phyloP scores from a whole-genome alignment of 2,888 invertebrate genomes.

The Cartodere bifasciata region DNA sequence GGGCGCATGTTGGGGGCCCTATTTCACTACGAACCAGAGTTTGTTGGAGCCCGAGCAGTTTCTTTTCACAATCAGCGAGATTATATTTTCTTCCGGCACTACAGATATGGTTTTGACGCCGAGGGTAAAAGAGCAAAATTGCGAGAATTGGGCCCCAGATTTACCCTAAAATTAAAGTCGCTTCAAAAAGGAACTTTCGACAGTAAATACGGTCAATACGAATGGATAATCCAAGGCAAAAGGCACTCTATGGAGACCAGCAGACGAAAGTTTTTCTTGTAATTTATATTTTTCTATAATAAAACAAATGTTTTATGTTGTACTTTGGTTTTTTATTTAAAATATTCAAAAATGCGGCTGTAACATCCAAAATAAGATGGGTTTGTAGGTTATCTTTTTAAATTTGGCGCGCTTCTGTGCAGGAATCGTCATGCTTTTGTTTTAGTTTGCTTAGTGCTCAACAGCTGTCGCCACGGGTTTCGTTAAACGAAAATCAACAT shows the following conservation, averaged over 20 bases:
- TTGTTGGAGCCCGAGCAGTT: constrained; percentile 81
- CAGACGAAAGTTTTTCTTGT: constrained; percentile 85
- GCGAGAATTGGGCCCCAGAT: constrained; percentile 92
- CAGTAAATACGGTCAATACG: constrained; percentile 91
- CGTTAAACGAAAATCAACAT: constrained; percentile 23
- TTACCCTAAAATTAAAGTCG: constrained; percentile 84
- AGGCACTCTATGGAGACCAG: constrained; percentile 91
- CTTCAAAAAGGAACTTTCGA: constrained; percentile 96
- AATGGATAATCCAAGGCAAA: constrained; percentile 86
- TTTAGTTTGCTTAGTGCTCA: too few relatives aligned
- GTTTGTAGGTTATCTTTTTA: too few relatives aligned
- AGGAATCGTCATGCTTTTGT: too few relatives aligned
- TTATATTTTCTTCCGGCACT: constrained; percentile 97
- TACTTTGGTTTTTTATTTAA: too few relatives aligned
- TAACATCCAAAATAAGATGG: too few relatives aligned
- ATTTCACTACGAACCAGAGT: constrained; percentile 94
- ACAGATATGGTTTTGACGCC: constrained; percentile 83
- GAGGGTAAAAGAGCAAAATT: constrained; percentile 63
- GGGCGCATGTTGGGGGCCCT: constrained; percentile 87
- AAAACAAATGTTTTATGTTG: too few relatives aligned
- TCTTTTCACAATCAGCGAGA: constrained; percentile 99
- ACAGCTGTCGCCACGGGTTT: too few relatives aligned
- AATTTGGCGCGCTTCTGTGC: too few relatives aligned
- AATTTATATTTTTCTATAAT: constrained; percentile 21
- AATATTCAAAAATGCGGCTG: too few relatives aligned